Conservation (phyloP, 92 coral and sea anemone species). For the Phenganax marumi region DNA sequence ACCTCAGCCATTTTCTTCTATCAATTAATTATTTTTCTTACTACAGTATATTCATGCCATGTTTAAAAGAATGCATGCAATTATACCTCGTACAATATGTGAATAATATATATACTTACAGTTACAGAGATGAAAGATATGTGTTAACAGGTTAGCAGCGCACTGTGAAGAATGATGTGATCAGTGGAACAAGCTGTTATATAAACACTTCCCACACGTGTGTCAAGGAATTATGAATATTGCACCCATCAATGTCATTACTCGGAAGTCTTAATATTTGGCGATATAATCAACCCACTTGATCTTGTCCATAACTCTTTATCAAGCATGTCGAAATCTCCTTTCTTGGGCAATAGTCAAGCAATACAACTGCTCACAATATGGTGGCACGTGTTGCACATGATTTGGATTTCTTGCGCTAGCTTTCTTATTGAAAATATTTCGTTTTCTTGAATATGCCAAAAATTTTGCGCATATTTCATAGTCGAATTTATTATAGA, state of each 20-base stretch:
- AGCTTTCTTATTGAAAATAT: too few relatives aligned
- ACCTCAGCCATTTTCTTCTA: too few relatives aligned
- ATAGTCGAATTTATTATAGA: not conserved
- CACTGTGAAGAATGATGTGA: not conserved
- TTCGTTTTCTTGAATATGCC: too few relatives aligned
- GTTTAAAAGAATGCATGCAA: too few relatives aligned
- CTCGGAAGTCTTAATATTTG: slow-evolving; percentile 2
- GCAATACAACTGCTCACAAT: not conserved
- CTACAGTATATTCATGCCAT: too few relatives aligned
- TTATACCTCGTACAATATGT: not conserved
- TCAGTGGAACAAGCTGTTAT: not conserved
- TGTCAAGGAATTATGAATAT: slow-evolving; percentile 9
- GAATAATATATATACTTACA: not conserved
- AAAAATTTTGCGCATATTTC: not conserved
- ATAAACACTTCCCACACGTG: not conserved
- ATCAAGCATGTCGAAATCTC: not conserved
- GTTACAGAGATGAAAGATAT: not conserved
- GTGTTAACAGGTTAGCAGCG: slow-evolving; percentile 16
- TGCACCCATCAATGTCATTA: not conserved
- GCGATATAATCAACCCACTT: not conserved
- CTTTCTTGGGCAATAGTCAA: slow-evolving; percentile 5
- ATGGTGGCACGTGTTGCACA: not conserved
- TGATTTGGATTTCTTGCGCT: not conserved
- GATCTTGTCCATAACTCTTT: not conserved
- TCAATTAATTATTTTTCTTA: too few relatives aligned